Percentiles rank a stretch among this genome's conserved stretches.
Conservation (phyloP, 2,113 vertebrate species). For the Anarhynchus alexandrinus region DNA sequence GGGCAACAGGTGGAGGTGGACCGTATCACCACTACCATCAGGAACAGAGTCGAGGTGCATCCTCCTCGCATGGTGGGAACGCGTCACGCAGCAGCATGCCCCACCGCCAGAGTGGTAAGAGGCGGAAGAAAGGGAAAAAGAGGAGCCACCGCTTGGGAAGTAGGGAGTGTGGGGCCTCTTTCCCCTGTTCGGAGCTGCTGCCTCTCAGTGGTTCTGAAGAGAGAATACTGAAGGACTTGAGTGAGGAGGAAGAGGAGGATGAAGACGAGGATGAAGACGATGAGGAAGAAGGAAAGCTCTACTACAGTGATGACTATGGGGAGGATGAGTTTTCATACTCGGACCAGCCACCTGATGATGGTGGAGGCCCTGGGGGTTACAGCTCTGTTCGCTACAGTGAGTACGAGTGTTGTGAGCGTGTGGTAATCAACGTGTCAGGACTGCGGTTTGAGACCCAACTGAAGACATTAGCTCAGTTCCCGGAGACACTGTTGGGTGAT, state of each 20-base stretch:
- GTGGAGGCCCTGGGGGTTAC: slow-evolving; percentile 76
- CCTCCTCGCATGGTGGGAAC: slow-evolving; percentile 61
- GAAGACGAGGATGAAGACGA: slow-evolving; percentile 77
- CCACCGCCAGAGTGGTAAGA: slow-evolving; percentile 66
- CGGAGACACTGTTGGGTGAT: slow-evolving; percentile 92
- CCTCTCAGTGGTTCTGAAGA: slow-evolving; percentile 91
- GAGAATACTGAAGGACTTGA: slow-evolving; percentile 91
- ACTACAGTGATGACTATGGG: slow-evolving; percentile 81
- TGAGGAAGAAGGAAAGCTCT: slow-evolving; percentile 80
- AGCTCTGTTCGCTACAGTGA: slow-evolving; percentile 85
- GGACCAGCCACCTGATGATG: slow-evolving; percentile 81
- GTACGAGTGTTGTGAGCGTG: slow-evolving; percentile 92
- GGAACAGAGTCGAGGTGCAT: slow-evolving; percentile 74
- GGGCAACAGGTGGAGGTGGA: slow-evolving; percentile 66
- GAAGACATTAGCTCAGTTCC: slow-evolving; percentile 95
- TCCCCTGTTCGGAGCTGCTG: slow-evolving; percentile 91
- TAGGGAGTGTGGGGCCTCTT: slow-evolving; percentile 65
- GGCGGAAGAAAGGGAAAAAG: slow-evolving; percentile 53
- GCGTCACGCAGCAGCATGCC: slow-evolving; percentile 53
- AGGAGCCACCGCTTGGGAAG: slow-evolving; percentile 59
- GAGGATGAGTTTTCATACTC: slow-evolving; percentile 86
- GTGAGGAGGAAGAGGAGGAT: slow-evolving; percentile 86
- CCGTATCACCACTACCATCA: slow-evolving; percentile 84
- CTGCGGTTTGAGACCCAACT: slow-evolving; percentile 95
- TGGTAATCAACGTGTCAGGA: slow-evolving; percentile 97